Evolutionary conservation across 2,888 invertebrate species (phyloP).

Genomic region (Cerastis rubricosa): DNA sequence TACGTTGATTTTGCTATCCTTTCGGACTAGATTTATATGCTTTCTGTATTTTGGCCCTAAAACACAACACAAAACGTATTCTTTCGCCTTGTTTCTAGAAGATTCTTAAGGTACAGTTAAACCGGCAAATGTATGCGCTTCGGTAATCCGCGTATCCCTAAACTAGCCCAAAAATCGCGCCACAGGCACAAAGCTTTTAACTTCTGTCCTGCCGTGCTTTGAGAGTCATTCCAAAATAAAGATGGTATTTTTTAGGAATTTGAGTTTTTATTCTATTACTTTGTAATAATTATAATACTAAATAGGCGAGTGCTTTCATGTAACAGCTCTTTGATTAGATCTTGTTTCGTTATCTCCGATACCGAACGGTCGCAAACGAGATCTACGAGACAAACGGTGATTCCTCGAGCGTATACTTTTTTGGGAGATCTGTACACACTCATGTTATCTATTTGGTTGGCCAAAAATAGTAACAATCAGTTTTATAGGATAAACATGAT

Average conservation of each 20-base stretch:
- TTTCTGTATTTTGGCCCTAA: not conserved
- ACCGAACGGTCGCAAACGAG: no score
- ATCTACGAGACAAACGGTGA: not conserved
- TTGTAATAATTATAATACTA: not conserved
- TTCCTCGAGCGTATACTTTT: not conserved
- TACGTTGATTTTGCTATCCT: slow-evolving; percentile 42
- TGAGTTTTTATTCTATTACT: not conserved
- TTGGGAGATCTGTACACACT: not conserved
- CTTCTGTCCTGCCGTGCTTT: not conserved
- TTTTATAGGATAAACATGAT: not conserved
- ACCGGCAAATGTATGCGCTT: not conserved
- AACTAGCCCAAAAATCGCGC: not conserved
- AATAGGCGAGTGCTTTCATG: not conserved
- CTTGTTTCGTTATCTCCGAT: not conserved
- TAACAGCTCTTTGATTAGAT: not conserved
- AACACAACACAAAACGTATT: not conserved
- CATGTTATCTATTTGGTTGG: not conserved
- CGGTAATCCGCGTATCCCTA: not conserved
- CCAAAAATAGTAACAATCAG: not conserved
- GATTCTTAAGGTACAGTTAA: not conserved
- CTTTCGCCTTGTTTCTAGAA: not conserved
- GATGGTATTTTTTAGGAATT: not conserved
- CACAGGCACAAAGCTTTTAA: not conserved
- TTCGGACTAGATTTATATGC: slow-evolving; percentile 20
- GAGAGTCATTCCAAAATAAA: not conserved